Base-by-base conservation (phyloP, 1,140 invertebrate genomes). In the Aricia agestis region DNA sequence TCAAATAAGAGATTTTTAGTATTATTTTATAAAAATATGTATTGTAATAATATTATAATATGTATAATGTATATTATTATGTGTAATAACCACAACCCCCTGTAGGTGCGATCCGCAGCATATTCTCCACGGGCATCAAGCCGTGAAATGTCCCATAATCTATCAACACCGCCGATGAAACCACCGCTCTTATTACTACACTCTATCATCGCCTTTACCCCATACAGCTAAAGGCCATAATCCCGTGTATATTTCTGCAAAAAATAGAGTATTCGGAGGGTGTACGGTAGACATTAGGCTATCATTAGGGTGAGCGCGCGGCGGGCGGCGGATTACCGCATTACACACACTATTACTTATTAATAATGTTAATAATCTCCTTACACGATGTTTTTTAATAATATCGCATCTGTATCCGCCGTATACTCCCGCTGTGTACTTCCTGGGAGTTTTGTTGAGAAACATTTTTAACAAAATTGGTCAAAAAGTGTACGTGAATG, bases 91-190 rank as follows among this genome's bases (percentile, higher is more conserved):
- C 41, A 4, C 10, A 77, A 59, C 78, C 75, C 17, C 61, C 72
- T 77, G 74, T 79, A 74, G 52, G 68, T 1, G n/a, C 74, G 71
- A 80, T 82, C 75, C 68, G 75, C 70, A 74, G 70, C 80, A 80
- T 77, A 82, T 82, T 82, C 77, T 82, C 72, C 52, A 71, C 78
- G 75, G 78, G 80, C 78, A 80, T 82, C 80, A 82, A 82, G 80
- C 78, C 77, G 75, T 82, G 78, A 77, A 82, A 82, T 79, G 76
- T 77, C 76, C 72, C 78, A 74, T 78, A 79, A 79, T 78, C 71
- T 76, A 78, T 74, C 70, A 76, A 73, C 73, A 73, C 61, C 61
- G 18, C 58, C 17, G 1, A 15, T 31, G 45, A 31, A 68, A 68
- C 67, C 15, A 25, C n/a, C 18, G 32, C 31, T 32, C 2, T 25